phyloP scores from a whole-genome alignment of 2,113 vertebrate species.

The Cyanistes caeruleus region DNA sequence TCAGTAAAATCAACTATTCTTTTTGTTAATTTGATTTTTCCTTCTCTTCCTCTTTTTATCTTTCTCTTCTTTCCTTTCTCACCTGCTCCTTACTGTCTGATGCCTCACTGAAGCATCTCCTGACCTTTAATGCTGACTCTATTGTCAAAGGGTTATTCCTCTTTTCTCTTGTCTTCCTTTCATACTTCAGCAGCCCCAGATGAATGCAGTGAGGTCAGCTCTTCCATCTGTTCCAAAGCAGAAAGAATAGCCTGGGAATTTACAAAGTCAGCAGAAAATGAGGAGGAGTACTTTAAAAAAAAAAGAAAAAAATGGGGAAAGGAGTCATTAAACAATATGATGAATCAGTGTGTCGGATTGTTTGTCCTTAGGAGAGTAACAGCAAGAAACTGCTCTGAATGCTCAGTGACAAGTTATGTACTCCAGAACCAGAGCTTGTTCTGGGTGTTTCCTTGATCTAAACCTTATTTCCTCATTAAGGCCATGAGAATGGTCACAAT shows the following conservation, averaged over 20 bases:
- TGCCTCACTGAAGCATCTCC: background rate
- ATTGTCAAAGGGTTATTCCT: background rate
- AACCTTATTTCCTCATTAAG: background rate
- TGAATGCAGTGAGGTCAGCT: background rate
- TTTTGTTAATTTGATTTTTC: background rate
- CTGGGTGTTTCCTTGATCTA: background rate
- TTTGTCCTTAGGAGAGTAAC: background rate
- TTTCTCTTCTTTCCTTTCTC: background rate
- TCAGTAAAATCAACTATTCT: background rate
- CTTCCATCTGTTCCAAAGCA: slow-evolving; percentile 21
- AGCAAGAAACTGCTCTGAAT: background rate
- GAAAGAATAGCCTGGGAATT: background rate
- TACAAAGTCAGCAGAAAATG: slow-evolving; percentile 1
- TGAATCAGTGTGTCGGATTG: background rate
- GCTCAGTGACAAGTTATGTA: background rate
- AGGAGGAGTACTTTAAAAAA: background rate
- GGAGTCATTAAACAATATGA: background rate
- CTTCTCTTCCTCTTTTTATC: background rate
- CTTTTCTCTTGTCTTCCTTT: background rate
- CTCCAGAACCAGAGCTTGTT: background rate
- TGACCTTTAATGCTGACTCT: background rate
- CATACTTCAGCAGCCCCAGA: background rate
- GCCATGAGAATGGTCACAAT: background rate
- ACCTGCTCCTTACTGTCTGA: background rate
- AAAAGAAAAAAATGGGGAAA: background rate